Evolutionary conservation across 2,113 vertebrate genomes (phyloP).

Genomic region (Atlantisia rogersi): DNA sequence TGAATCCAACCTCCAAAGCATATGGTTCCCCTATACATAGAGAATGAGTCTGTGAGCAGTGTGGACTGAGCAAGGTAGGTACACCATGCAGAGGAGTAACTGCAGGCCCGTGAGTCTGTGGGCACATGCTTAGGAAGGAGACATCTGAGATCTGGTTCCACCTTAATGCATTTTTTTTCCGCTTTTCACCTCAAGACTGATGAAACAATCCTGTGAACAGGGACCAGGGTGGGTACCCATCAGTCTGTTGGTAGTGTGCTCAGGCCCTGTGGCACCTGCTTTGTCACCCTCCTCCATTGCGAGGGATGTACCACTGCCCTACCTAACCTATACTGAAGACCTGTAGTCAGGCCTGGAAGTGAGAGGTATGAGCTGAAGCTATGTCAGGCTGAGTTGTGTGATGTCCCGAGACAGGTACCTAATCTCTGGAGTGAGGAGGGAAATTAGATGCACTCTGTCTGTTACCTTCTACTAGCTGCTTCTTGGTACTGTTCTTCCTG

Average conservation of each 20-base stretch:
- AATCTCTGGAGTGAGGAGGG: neutral
- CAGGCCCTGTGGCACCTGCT: neutral
- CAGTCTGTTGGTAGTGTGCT: neutral
- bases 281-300: neutral
- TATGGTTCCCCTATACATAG: neutral
- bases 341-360: neutral
- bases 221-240: neutral
- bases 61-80: neutral
- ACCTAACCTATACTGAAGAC: neutral
- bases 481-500: neutral
- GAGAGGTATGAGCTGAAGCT: neutral
- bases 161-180: neutral
- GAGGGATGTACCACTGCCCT: neutral
- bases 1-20: neutral
- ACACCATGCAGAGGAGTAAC: neutral
- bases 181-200: neutral
- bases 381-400: neutral
- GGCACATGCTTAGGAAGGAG: neutral
- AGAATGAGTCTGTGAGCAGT: neutral
- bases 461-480: neutral
- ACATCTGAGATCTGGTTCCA: neutral
- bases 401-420: neutral
- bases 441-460: neutral
- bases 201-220: neutral
- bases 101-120: neutral